These are phyloP conservation scores for Lithophane semibrunnea DNA, from an alignment of 2,888 invertebrate species.

Conservation along the genomic window DNA sequence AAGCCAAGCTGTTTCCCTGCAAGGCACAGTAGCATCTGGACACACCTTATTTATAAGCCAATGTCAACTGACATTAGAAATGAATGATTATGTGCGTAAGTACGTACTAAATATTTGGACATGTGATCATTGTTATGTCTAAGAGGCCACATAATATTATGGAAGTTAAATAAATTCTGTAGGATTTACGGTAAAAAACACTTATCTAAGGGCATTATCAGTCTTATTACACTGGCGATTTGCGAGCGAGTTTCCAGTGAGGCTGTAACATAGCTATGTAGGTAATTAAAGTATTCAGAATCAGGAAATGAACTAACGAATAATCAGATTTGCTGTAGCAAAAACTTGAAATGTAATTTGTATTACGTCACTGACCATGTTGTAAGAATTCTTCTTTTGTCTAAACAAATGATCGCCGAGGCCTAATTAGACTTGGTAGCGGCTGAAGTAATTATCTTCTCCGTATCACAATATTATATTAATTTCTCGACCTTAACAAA, in stretches of 20 bases:
- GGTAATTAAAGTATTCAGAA: not conserved
- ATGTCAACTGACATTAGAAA: constrained; percentile 48
- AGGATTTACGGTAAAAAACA: too few relatives aligned
- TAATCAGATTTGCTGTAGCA: not conserved
- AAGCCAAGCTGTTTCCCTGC: constrained; percentile 74
- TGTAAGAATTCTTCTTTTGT: constrained; percentile 37
- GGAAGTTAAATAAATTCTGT: too few relatives aligned
- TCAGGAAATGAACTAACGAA: constrained; percentile 13
- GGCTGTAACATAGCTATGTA: too few relatives aligned
- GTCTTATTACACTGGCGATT: too few relatives aligned
- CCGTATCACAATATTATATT: constrained; percentile 56
- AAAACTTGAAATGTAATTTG: constrained; percentile 35
- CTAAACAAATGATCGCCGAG: constrained; percentile 42
- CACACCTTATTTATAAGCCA: constrained; percentile 51
- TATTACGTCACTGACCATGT: constrained; percentile 19
- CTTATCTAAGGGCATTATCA: too few relatives aligned
- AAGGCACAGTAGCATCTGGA: constrained; percentile 68
- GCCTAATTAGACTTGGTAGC: constrained; percentile 59
- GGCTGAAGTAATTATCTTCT: constrained; percentile 62
- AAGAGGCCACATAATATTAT: too few relatives aligned
- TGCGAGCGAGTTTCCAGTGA: too few relatives aligned
- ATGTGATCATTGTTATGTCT: not conserved
- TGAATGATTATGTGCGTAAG: constrained; percentile 42
- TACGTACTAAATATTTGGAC: constrained; percentile 10
- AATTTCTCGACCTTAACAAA: constrained; percentile 51